These are phyloP conservation scores for Gavialis gangeticus DNA, from an alignment of 2,113 vertebrate genomes.

Conservation along the genomic window DNA sequence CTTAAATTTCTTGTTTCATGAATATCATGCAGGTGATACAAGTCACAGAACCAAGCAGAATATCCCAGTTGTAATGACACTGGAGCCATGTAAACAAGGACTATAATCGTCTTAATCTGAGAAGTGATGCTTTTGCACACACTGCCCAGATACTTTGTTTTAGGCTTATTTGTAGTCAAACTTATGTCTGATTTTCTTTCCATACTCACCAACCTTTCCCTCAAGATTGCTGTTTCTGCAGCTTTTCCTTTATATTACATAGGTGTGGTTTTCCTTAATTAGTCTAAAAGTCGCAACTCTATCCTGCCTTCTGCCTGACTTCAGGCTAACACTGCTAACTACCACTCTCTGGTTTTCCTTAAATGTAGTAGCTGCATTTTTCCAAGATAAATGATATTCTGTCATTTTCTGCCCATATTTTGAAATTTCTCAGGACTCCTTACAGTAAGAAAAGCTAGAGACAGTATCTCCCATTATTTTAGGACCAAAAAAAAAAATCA, in stretches of 20 bases:
- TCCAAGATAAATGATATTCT: slow-evolving; percentile 63
- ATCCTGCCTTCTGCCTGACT: no score
- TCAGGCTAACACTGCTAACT: no score
- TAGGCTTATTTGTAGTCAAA: no score
- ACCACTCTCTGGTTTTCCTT: slow-evolving; percentile 24
- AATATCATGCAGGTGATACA: not conserved
- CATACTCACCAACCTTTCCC: not conserved
- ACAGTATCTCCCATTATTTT: slow-evolving; percentile 47
- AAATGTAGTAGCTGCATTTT: slow-evolving; percentile 58
- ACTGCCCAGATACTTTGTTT: no score
- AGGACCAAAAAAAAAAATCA: slow-evolving; percentile 61
- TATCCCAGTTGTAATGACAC: not conserved
- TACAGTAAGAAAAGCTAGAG: slow-evolving; percentile 59
- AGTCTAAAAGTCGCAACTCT: no score
- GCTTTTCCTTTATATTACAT: not conserved
- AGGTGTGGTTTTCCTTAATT: no score
- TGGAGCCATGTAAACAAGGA: not conserved
- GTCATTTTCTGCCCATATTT: slow-evolving; percentile 62
- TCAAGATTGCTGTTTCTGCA: slow-evolving; percentile 21
- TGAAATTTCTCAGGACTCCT: slow-evolving; percentile 51
- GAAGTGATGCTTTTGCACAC: no score
- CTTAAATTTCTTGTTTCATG: no score
- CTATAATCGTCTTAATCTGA: not conserved
- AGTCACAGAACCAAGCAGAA: not conserved
- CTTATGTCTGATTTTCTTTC: not conserved